Base-by-base conservation (phyloP, 1,140 invertebrate species). In the Rhopalosiphum maidis region DNA sequence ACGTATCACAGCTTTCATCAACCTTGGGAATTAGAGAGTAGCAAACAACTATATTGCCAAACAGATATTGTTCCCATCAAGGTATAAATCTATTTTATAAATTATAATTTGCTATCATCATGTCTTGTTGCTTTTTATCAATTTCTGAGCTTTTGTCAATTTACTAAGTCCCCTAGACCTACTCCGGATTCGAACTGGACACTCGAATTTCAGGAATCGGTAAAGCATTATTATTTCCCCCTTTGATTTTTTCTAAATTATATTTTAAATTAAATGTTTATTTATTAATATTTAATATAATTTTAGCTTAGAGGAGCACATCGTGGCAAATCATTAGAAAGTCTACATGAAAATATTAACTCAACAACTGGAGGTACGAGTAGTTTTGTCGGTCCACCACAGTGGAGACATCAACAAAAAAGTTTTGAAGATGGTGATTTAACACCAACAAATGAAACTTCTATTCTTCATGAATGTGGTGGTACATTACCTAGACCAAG, bases 371-470 rank as follows among this genome's bases (percentile, higher is more conserved):
- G 94, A 60, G 94, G 94, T 9, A 94, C 94, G 4, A 94, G 94
- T 93, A 94, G 94, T 91, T 94, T 95, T 90, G 94, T 94, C 18
- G 94, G 94, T 35, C 93, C 91, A 90, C 94, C 94, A 25, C 94
- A 93, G n/a, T 98, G 98, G 97, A 96, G 98, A 94, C 43, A 83
- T 93, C 91, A 93, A 35, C 91, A 94, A 92, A 96, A 96, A 54
- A 96, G 97, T 90, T 98, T 98, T 95, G 98, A 98, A 95, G 98
- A 98, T 95, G 98, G 98, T 37, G 98, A 98, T 95, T 97, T 98
- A 86, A 98, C 98, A 43, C 98, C 98, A 5, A 98, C 98, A 91
- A 98, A 98, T 95, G 98, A 98, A 95, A 96, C 96, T 37, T 94
- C 96, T 94, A 94, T 95, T 82, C 95, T 95, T 82, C 96, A 97